phyloP scores from a whole-genome alignment of 2,113 vertebrate species.

The Tursiops truncatus region DNA sequence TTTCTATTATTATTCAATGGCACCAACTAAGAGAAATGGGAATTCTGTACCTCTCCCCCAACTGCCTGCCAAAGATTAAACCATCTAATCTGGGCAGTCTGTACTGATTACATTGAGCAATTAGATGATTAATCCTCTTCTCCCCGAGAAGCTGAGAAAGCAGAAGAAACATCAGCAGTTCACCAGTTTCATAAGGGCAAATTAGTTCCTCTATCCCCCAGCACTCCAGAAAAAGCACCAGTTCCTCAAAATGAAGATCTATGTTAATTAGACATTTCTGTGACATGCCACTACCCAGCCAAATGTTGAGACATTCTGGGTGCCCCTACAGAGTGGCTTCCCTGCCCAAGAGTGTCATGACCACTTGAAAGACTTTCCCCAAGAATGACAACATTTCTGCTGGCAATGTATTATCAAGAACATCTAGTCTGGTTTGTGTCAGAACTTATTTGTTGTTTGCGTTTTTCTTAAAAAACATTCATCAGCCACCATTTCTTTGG shows the following conservation, averaged over 20 bases:
- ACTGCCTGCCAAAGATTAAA: neutral
- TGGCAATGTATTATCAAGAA: conserved; percentile 79
- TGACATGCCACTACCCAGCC: conserved; percentile 75
- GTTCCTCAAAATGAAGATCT: conserved; percentile 81
- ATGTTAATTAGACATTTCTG: conserved; percentile 78
- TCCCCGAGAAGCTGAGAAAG: conserved; percentile 19
- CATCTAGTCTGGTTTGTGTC: conserved; percentile 76
- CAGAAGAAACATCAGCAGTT: conserved; percentile 69
- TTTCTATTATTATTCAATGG: neutral
- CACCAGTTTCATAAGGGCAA: conserved; percentile 12
- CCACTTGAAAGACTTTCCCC: conserved; percentile 79
- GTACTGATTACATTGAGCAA: conserved; percentile 38
- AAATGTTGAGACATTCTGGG: conserved; percentile 77
- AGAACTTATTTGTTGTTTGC: conserved; percentile 63
- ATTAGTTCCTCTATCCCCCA: conserved; percentile 50
- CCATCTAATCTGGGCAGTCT: neutral
- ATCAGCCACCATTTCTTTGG: conserved; percentile 69
- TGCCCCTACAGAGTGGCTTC: conserved; percentile 66
- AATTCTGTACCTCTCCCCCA: neutral
- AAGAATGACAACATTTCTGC: conserved; percentile 79
- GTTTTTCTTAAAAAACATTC: conserved; percentile 80
- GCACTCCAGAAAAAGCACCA: conserved; percentile 60
- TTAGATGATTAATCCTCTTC: conserved; percentile 24
- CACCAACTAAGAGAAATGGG: neutral
- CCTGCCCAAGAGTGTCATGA: conserved; percentile 75